Evolutionary conservation across 64 coral and sea anemone genomes (phyloP).

Genomic region (Pocillopora damicornis): DNA sequence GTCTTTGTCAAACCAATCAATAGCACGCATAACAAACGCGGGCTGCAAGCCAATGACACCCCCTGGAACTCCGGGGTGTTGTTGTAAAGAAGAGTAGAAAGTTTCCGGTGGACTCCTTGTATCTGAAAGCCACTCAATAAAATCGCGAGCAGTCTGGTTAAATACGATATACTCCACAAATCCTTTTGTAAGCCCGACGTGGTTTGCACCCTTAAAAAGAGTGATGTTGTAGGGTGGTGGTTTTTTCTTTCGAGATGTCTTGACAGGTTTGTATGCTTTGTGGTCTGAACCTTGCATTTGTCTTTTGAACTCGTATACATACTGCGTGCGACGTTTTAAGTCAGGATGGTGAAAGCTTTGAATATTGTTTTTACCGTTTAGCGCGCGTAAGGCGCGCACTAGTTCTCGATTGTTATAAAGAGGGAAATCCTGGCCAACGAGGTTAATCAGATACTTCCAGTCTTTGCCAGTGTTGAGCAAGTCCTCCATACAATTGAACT

Average conservation of each 20-base stretch:
- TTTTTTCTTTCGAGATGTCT: not conserved
- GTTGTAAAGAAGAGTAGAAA: slow-evolving; percentile 43
- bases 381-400: slow-evolving; percentile 9
- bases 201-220: slow-evolving; percentile 27
- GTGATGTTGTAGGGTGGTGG: slow-evolving; percentile 31
- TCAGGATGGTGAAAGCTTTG: slow-evolving; percentile 11
- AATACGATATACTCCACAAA: slow-evolving; percentile 37
- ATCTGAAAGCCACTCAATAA: slow-evolving; percentile 23
- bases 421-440: slow-evolving; percentile 44
- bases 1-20: not conserved
- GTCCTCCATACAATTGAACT: slow-evolving; percentile 44
- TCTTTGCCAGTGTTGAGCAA: not conserved
- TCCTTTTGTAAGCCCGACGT: slow-evolving; percentile 20
- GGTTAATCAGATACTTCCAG: slow-evolving; percentile 52
- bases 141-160: slow-evolving; percentile 16
- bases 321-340: not conserved
- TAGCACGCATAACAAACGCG: not conserved
- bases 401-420: slow-evolving; percentile 43
- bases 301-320: not conserved
- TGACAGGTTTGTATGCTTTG: not conserved
- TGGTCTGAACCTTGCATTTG: not conserved
- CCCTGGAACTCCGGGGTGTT: slow-evolving; percentile 27
- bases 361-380: slow-evolving; percentile 32
- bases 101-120: slow-evolving; percentile 31
- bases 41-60: slow-evolving; percentile 17